Conservation (phyloP, 2,797 vertebrate genomes). For the Danio jaintianensis region DNA sequence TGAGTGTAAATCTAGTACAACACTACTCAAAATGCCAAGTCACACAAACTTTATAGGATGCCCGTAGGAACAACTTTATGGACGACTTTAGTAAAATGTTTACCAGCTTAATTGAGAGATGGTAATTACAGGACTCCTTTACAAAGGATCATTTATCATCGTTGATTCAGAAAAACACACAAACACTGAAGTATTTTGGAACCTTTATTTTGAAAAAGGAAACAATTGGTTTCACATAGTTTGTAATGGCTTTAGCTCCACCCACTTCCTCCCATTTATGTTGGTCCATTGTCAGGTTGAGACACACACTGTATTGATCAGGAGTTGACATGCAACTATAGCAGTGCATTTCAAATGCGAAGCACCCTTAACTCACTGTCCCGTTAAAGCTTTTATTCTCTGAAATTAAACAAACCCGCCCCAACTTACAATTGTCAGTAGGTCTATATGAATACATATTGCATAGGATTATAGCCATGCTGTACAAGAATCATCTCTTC, state of each 20-base stretch:
- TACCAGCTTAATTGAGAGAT: too few species aligned
- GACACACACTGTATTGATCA: conserved; percentile 82
- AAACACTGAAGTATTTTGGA: conserved; percentile 71
- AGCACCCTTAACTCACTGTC: conserved; percentile 87
- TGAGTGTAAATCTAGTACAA: too few species aligned
- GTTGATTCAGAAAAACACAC: conserved; percentile 21
- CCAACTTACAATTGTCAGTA: conserved; percentile 84
- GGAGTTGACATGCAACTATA: conserved; percentile 96
- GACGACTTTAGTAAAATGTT: neutral
- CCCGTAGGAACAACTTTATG: neutral
- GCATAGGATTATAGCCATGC: conserved; percentile 99
- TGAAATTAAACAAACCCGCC: conserved; percentile 89
- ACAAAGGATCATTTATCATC: neutral
- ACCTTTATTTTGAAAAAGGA: conserved; percentile 97
- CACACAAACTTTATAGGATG: neutral
- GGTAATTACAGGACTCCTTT: too few species aligned
- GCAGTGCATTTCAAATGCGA: conserved; percentile 84
- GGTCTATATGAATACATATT: conserved; percentile 90
- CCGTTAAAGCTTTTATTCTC: conserved; percentile 85
- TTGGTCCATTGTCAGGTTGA: conserved; percentile 89
- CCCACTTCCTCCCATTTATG: conserved; percentile 72
- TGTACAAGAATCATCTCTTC: conserved; percentile 83
- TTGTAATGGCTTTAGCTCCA: conserved; percentile 88
- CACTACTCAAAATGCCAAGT: neutral
- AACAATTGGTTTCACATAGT: conserved; percentile 85